phyloP scores from a whole-genome alignment of 2,797 vertebrate species.

The Macropus fuliginosus region DNA sequence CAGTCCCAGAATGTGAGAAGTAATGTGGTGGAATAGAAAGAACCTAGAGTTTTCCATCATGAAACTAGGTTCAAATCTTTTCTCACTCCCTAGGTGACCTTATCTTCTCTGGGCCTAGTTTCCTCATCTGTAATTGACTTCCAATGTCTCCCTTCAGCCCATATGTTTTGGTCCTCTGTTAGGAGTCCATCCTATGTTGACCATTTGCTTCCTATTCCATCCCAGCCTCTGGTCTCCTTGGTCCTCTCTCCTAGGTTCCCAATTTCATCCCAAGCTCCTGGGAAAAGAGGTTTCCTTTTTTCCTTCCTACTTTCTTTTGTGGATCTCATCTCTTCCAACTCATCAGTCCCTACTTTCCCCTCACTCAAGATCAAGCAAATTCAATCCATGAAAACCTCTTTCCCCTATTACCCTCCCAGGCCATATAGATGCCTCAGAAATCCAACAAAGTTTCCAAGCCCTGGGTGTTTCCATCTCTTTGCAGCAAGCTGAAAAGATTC shows the following conservation, averaged over 20 bases:
- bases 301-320: background rate
- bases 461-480: constrained; percentile 88
- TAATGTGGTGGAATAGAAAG: background rate
- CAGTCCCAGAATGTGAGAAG: background rate
- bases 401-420: constrained; percentile 79
- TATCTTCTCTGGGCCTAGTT: background rate
- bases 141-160: background rate
- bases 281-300: background rate
- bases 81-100: background rate
- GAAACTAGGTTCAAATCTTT: constrained; percentile 1
- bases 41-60: background rate
- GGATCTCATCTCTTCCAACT: background rate
- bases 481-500: constrained; percentile 90
- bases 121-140: background rate
- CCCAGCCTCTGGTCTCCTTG: background rate
- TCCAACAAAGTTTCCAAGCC: constrained; percentile 88
- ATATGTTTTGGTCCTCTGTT: constrained; percentile 4
- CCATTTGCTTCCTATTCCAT: background rate
- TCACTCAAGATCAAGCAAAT: background rate
- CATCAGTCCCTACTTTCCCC: background rate
- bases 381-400: background rate
- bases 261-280: background rate
- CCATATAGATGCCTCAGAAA: constrained; percentile 90
- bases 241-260: background rate
- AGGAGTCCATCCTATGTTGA: background rate